Base-by-base conservation (phyloP, 2,888 invertebrate genomes). In the Leptopterna dolabrata region DNA sequence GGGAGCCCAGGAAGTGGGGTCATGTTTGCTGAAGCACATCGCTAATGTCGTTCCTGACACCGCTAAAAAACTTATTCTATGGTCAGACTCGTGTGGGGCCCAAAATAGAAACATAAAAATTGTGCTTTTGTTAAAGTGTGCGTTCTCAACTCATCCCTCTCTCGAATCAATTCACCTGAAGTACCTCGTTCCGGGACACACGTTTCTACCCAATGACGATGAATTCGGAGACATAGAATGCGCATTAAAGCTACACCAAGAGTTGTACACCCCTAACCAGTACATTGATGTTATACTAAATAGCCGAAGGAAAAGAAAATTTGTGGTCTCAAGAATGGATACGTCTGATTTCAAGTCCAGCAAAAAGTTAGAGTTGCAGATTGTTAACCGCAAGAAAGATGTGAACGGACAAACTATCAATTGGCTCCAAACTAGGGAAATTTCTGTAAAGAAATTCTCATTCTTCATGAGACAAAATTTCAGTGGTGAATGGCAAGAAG, bases 1-100 rank as follows among this genome's bases (percentile, higher is more conserved):
- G 76, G 90, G 90, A 24, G 89, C 90, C 16, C 90, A 36, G 36
- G 36, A 36, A 7, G 36, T 36, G 2, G 36, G 90, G 86, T 90
- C 90, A 27, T 90, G 90, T 86, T 73, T 90, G 29, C 82, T 88
- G 78, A 88, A 89, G 87, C 88, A 89, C 88, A 89, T 90, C 41
- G 36, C 87, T 16, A 29, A 70, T 13, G 7, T 2, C 7, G 27
- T 70, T 70, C 70, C 70, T 1, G 11, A 24, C 24, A 70, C 70
- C 1, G 3, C 70, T 29, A 43, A 51, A 55, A 47, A 70, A 9
- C 19, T 70, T 6, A 70, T 70, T n/a, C 7, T 70, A 13, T n/a
- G 70, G 70, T 70, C 70, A 1, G 70, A 70, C n/a, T 70, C 70
- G 11, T 70, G 70, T 2, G 70, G 24, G 7, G 70, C 9, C 9